Evolutionary conservation across 2,797 vertebrate species (phyloP).

Genomic region (Pampus argenteus): DNA sequence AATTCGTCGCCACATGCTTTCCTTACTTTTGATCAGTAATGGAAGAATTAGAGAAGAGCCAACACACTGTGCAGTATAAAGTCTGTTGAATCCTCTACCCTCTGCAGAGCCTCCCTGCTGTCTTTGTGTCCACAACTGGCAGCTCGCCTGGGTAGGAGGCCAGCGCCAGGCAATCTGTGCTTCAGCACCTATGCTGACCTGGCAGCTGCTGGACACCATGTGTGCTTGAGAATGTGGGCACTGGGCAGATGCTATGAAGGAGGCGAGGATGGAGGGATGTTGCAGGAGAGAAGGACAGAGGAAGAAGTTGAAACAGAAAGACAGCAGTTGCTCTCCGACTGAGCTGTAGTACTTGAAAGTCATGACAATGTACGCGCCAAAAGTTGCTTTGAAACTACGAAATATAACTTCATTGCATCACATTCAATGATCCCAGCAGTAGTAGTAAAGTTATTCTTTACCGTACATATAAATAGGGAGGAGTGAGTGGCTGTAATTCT

Average conservation of each 20-base stretch:
- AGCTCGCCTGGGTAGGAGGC: conserved; percentile 71
- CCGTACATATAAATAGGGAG: conserved; percentile 10
- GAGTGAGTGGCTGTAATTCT: conserved; percentile 17
- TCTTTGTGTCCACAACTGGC: conserved; percentile 76
- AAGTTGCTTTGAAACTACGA: conserved; percentile 35
- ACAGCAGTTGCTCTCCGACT: conserved; percentile 41
- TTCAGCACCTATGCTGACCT: conserved; percentile 74
- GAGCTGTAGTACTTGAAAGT: conserved; percentile 30
- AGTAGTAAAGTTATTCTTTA: conserved; percentile 53
- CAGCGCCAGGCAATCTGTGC: conserved; percentile 79
- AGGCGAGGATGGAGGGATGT: conserved; percentile 62
- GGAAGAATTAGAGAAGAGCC: conserved; percentile 37
- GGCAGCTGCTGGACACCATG: conserved; percentile 80
- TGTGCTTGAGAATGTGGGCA: conserved; percentile 73
- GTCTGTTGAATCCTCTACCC: conserved; percentile 53
- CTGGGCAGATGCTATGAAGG: conserved; percentile 76
- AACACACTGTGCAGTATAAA: conserved; percentile 39
- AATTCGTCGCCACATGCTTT: conserved; percentile 32
- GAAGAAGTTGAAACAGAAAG: conserved; percentile 53
- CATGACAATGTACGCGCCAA: conserved; percentile 13
- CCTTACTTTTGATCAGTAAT: conserved; percentile 34
- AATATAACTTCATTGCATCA: not conserved
- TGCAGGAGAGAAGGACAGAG: conserved; percentile 41
- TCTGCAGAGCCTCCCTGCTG: conserved; percentile 62
- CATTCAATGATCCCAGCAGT: too few relatives aligned